phyloP scores from a whole-genome alignment of 2,888 invertebrate genomes.

The Eulithis prunata region DNA sequence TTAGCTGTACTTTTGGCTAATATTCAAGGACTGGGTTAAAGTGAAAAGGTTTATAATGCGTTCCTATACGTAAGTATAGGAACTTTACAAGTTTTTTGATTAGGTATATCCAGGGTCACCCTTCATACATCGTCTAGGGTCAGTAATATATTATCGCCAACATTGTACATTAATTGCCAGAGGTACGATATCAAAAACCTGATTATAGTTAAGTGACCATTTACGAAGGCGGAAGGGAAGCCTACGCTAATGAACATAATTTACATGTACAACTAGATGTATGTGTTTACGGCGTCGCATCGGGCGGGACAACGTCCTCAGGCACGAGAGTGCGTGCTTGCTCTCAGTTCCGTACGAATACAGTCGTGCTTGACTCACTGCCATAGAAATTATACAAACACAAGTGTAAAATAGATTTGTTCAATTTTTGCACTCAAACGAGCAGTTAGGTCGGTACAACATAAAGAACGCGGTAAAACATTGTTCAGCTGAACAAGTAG shows the following conservation, averaged over 20 bases:
- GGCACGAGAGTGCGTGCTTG: conserved; percentile 11
- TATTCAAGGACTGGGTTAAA: not conserved
- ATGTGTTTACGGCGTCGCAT: not conserved
- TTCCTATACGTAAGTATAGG: too few relatives aligned
- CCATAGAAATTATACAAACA: conserved; percentile 12
- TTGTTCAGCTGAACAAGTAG: conserved; percentile 1
- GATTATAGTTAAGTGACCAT: not conserved
- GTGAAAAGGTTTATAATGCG: too few relatives aligned
- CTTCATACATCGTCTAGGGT: too few relatives aligned
- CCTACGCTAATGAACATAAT: conserved; percentile 1
- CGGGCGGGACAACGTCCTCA: conserved; percentile 22
- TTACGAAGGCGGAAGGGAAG: not conserved
- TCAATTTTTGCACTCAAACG: not conserved
- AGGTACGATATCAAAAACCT: not conserved
- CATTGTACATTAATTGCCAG: too few relatives aligned
- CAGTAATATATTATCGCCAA: too few relatives aligned
- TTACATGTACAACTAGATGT: conserved; percentile 15
- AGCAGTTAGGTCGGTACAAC: not conserved
- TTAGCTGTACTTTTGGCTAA: not conserved
- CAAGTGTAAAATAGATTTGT: not conserved
- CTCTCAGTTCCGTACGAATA: conserved; percentile 3
- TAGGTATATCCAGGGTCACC: too few relatives aligned
- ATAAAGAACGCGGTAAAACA: conserved; percentile 11
- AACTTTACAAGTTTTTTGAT: too few relatives aligned
- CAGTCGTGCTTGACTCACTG: conserved; percentile 18